Evolutionary conservation across 2,113 vertebrate genomes (phyloP).

Genomic region (Callopanchax toddi): DNA sequence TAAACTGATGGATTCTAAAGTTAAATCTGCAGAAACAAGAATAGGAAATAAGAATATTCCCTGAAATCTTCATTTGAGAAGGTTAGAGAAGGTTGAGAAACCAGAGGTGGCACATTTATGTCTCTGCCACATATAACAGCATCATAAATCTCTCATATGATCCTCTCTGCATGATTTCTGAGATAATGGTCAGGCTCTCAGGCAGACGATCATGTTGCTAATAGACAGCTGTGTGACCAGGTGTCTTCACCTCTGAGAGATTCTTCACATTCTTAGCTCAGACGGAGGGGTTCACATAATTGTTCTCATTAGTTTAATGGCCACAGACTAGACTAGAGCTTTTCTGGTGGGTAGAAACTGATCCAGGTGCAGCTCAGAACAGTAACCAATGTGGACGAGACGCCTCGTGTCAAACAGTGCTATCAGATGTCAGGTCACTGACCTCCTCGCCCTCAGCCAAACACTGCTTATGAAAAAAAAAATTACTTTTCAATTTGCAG

Average conservation of each 20-base stretch:
- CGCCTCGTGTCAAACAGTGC: constrained; percentile 37
- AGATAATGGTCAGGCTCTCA: too few relatives aligned
- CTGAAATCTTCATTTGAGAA: too few relatives aligned
- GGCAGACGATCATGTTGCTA: constrained; percentile 6
- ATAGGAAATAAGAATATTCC: too few relatives aligned
- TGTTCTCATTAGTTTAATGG: constrained; percentile 69
- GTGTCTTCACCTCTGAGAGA: constrained; percentile 69
- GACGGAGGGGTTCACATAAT: constrained; percentile 65
- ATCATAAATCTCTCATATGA: constrained; percentile 47
- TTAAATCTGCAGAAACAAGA: too few relatives aligned
- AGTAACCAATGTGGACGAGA: constrained; percentile 50
- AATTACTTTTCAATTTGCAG: not conserved
- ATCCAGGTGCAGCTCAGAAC: constrained; percentile 66
- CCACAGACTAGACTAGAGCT: constrained; percentile 41
- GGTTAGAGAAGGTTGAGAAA: too few relatives aligned
- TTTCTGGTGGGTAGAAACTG: constrained; percentile 30
- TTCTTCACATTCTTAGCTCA: constrained; percentile 68
- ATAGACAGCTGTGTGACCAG: constrained; percentile 68
- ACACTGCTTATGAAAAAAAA: not conserved
- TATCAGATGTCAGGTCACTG: constrained; percentile 5
- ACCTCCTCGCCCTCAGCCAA: not conserved
- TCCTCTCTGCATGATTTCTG: not conserved
- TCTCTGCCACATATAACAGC: constrained; percentile 38
- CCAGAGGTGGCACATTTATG: constrained; percentile 34
- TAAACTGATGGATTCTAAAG: too few relatives aligned